Evolutionary conservation across 2,888 invertebrate species (phyloP).

Genomic region (Lampropteryx suffumata): DNA sequence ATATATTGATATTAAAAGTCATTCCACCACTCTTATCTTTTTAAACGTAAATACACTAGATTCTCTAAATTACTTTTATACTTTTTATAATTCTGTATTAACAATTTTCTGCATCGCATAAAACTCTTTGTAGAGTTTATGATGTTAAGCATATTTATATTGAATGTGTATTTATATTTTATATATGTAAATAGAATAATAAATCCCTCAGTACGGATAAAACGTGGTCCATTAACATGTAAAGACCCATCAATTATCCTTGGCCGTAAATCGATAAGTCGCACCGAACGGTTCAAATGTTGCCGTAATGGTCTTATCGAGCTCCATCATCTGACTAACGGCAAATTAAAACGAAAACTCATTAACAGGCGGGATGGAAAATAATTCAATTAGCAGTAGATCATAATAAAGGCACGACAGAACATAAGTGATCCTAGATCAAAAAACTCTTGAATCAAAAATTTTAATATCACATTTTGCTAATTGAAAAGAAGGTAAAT

Average conservation of each 20-base stretch:
- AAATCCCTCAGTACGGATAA: conserved; percentile 8
- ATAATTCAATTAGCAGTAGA: conserved; percentile 58
- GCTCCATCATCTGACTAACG: conserved; percentile 46
- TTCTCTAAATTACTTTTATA: too few relatives aligned
- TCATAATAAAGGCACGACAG: conserved; percentile 42
- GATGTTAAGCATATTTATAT: too few relatives aligned
- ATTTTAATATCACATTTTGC: too few relatives aligned
- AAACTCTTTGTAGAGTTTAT: too few relatives aligned
- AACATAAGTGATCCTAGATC: neutral
- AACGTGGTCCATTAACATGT: conserved; percentile 14
- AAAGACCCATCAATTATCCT: conserved; percentile 15
- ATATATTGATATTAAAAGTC: too few relatives aligned
- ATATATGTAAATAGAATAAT: conserved; percentile 9
- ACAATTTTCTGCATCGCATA: too few relatives aligned
- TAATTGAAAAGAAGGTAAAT: neutral
- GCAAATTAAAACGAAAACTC: conserved; percentile 63
- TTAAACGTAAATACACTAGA: too few relatives aligned
- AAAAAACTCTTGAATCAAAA: too few relatives aligned
- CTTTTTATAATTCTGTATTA: too few relatives aligned
- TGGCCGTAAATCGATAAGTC: conserved; percentile 39
- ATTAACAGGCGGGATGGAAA: conserved; percentile 47
- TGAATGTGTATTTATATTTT: too few relatives aligned
- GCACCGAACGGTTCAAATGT: conserved; percentile 46
- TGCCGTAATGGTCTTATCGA: conserved; percentile 56
- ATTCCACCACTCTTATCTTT: too few relatives aligned